Conservation (phyloP, 2,888 invertebrate species). For the Brachypterus glaber region DNA sequence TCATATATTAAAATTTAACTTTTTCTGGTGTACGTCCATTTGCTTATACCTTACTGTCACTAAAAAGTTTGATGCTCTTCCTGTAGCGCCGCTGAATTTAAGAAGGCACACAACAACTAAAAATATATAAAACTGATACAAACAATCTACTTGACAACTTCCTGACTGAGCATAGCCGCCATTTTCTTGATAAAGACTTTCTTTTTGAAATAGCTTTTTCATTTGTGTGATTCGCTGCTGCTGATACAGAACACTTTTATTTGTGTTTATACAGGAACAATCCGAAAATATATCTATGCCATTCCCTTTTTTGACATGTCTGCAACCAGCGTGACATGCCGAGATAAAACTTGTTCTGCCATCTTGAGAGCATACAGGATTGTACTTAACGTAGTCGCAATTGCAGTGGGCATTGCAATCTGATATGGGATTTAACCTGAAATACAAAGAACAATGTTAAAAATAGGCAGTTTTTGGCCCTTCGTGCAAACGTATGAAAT, state of each 20-base stretch:
- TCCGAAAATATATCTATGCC: slow-evolving; percentile 43
- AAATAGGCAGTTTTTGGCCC: no score
- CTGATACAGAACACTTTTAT: slow-evolving; percentile 19
- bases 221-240: slow-evolving; percentile 10
- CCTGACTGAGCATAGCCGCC: slow-evolving; percentile 42
- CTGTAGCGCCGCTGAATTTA: slow-evolving; percentile 52
- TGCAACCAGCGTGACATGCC: slow-evolving; percentile 73
- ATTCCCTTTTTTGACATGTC: slow-evolving; percentile 36
- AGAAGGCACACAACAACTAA: slow-evolving; percentile 46
- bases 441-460: slow-evolving; percentile 15
- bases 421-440: slow-evolving; percentile 39
- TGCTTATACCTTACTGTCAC: slow-evolving; percentile 53
- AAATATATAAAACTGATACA: slow-evolving; percentile 46
- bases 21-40: no score
- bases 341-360: slow-evolving; percentile 59
- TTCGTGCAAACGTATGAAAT: no score
- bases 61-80: slow-evolving; percentile 52
- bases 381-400: slow-evolving; percentile 62
- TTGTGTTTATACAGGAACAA: slow-evolving; percentile 41
- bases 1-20: no score
- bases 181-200: slow-evolving; percentile 17
- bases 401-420: slow-evolving; percentile 56
- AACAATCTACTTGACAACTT: slow-evolving; percentile 49
- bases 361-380: slow-evolving; percentile 60
- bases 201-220: slow-evolving; percentile 20